Base-by-base conservation (phyloP, 2,797 vertebrate genomes). In the Xyrichtys novacula region DNA sequence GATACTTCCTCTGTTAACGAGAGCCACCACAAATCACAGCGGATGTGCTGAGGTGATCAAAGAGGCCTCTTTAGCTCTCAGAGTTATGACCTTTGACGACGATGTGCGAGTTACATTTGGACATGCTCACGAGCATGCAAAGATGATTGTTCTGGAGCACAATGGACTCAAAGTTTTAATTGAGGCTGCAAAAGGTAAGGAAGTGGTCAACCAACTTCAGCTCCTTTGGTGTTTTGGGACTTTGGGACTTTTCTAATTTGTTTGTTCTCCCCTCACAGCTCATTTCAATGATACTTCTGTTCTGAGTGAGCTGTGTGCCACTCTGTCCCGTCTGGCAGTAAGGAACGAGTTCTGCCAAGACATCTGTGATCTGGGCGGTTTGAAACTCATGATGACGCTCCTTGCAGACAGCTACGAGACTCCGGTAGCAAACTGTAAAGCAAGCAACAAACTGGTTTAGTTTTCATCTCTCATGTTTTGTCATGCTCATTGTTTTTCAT, bases 301-400 rank as follows among this genome's bases (percentile, higher is more conserved):
- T 56, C 93, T 99, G 61, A 94, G 96, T 6, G 97, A 98, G 44
- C 89, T 99, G 6, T 99, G 97, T 74, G 92, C 93, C 40, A 96
- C 97, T 32, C 79, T 99, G 46, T 95, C 95, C 3, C 95, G 94
- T 31, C 91, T 99, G 78, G 95, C 96, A 0, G 96, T 99, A 44
- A 95, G 97, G 46, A 99, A 98, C 0, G 97, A 99, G 84, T 99
- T 97, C 90, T 99, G 97, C 84, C 97, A 98, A 87, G 97, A 99
- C 47, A 96, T 99, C 2, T 96, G 97, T 50, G 96, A 98, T 74
- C 89, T 98, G 0, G 97, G 98, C 1, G 98, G 98, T 32, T 84
- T 99, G 5, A 91, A 92, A 42, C 85, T 99, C 16, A 95, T 99
- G 81, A 92, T 98, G 83, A 83, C 93, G 0, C 88, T 98, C 31